A percentile compares a stretch with the other conserved stretches of the same genome.
These are phyloP conservation scores for Sciurus niger DNA, from an alignment of 2,113 vertebrate species.

Conservation along the genomic window DNA sequence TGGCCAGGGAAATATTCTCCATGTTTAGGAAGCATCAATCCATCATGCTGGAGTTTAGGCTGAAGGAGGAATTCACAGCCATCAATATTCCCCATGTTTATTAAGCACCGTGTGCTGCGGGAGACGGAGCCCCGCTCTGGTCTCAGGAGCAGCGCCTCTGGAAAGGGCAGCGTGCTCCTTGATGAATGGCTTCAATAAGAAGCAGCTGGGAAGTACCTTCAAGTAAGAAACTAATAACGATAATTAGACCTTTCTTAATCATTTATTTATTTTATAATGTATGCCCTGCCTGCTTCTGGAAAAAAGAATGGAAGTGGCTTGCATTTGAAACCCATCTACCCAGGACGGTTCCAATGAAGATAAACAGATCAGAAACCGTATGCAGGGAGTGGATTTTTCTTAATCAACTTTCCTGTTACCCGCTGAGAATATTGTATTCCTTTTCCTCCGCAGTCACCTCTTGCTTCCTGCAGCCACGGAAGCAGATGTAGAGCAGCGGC, in stretches of 20 bases:
- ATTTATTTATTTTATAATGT: slow-evolving; percentile 81
- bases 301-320: not conserved
- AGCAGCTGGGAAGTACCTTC: slow-evolving; percentile 54
- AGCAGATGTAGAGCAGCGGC: not conserved
- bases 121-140: slow-evolving; percentile 34
- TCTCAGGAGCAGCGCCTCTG: slow-evolving; percentile 37
- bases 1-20: slow-evolving; percentile 82
- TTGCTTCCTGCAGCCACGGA: rapidly evolving
- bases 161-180: slow-evolving; percentile 37
- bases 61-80: slow-evolving; percentile 65
- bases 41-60: slow-evolving; percentile 77
- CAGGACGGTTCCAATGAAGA: slow-evolving; percentile 71
- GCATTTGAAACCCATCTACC: slow-evolving; percentile 66
- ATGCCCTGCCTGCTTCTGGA: slow-evolving; percentile 73
- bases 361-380: slow-evolving; percentile 59
- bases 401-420: slow-evolving; percentile 63
- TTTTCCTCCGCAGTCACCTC: not conserved
- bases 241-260: slow-evolving; percentile 84
- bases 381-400: slow-evolving; percentile 74
- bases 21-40: slow-evolving; percentile 79
- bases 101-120: slow-evolving; percentile 28
- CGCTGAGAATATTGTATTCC: not conserved
- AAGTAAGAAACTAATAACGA: slow-evolving; percentile 65
- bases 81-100: slow-evolving; percentile 52
- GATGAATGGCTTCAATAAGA: slow-evolving; percentile 81